Base-by-base conservation (phyloP, 1,140 invertebrate genomes). In the Bombus waltoni region DNA sequence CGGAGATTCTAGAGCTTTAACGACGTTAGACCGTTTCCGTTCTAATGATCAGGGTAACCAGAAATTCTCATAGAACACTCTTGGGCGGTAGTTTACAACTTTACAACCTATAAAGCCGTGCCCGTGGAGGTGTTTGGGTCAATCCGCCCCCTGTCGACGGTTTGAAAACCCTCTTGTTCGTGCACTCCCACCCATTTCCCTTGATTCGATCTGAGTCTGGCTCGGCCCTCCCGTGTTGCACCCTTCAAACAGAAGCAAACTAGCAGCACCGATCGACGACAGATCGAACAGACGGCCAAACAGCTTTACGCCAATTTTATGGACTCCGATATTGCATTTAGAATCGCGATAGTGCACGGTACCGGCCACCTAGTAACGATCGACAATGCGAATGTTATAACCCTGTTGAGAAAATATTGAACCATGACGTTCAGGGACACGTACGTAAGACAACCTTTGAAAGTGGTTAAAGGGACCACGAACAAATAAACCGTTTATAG, bases 221-320 rank as follows among this genome's bases (percentile, higher is more conserved):
- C 70, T 62, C 80, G 79, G 80, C 53, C 76, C 78, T 57, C 35
- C 71, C 15, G 57, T 15, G 80, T 70, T 77, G 70, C 78, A 85
- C 77, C 84, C 88, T 88, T 91, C 86, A 90, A 90, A 91, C 85
- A 82, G 72, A 18, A 38, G 84, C 75, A 35, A 73, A 70, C 82
- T 81, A 70, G 81, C 73, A 76, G 74, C 72, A 75, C 80, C 82
- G 75, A 88, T 53, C 83, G 76, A 65, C 81, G 84, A 81, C 86
- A 74, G 84, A 85, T 82, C 70, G 77, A 90, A 89, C 82, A 82
- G 87, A 91, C 91, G 91, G 81, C 79, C 88, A 92, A 93, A 91
- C 90, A 92, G 88, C 87, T 93, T 93, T 93, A 92, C 91, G 91
- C 91, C 89, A 90, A 89, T 93, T 93, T 93, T 93, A 93, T 93